A percentile compares a stretch with the other conserved stretches of the same genome.
These are phyloP conservation scores for Tiphia femorata DNA, from an alignment of 2,888 invertebrate genomes.

Conservation along the genomic window DNA sequence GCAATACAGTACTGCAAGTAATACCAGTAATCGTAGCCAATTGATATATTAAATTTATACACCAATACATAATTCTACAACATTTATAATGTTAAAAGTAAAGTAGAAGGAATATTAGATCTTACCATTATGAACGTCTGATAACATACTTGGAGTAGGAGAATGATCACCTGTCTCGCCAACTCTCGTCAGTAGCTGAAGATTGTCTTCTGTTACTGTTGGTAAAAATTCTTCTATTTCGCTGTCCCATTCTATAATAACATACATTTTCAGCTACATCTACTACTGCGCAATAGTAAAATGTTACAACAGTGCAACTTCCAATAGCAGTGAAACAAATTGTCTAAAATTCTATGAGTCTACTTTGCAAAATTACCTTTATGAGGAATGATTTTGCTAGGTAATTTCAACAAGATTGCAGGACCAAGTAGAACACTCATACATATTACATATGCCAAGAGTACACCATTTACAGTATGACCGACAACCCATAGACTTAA, in stretches of 20 bases:
- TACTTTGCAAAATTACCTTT: constrained; percentile 50
- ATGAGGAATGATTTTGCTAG: constrained; percentile 48
- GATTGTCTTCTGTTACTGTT: constrained; percentile 62
- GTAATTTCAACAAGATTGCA: constrained; percentile 52
- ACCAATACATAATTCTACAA: too few species aligned
- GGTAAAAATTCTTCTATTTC: constrained; percentile 68
- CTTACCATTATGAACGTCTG: constrained; percentile 56
- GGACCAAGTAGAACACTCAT: constrained; percentile 61
- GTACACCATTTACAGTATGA: constrained; percentile 54
- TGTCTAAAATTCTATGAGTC: not conserved
- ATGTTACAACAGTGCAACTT: too few species aligned
- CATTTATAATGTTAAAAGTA: too few species aligned
- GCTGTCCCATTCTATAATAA: constrained; percentile 65
- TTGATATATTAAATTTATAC: too few species aligned
- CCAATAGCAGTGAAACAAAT: too few species aligned
- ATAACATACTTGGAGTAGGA: constrained; percentile 56
- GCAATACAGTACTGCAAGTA: too few species aligned
- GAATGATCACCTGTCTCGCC: constrained; percentile 65
- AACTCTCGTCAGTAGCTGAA: constrained; percentile 64
- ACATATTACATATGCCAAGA: constrained; percentile 57
- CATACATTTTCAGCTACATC: too few species aligned
- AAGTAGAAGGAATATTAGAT: not conserved
- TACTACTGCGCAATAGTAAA: too few species aligned
- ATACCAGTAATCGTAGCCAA: too few species aligned
- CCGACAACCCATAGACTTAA: constrained; percentile 60